Evolutionary conservation across 2,797 vertebrate genomes (phyloP), one percentile per base, ranked within the genome.

Genomic region (Brachyrhaphis roseni): DNA sequence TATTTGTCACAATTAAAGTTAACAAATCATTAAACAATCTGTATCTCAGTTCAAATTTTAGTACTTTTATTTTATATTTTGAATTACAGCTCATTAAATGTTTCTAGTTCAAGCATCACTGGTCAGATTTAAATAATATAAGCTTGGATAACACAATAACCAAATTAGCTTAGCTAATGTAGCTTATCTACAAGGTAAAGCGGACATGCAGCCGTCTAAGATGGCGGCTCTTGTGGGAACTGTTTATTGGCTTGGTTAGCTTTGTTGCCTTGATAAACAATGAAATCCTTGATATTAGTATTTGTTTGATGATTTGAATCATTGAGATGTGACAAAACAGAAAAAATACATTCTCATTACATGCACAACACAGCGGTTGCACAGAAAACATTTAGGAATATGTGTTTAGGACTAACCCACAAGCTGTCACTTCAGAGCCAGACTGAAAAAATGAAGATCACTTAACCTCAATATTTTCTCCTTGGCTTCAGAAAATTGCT

Each of bases 381-480:
- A 83, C 53, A 78, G 13, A 85, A 74, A 76, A 57, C 73, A 77
- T 83, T 77, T 80, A 39, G 51, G 53, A 46, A 78, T 68, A 62
- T 87, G 87, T 88, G 90, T 91, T 89, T 89, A 87, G 83, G 41
- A 28, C 64, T n/a, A 71, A 47, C 72, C 75, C 80, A 26, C 12
- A 73, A 83, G 78, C 55, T 59, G 76, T 82, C 2, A 57, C 81
- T 59, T 59, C n/a, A 59, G 88, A 87, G 87, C 84, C 84, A 76
- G 79, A 82, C 86, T 6, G 47, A 10, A 73, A 81, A 84, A 89
- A 88, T 83, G 75, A 92, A 89, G 88, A 91, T 91, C 90, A 86
- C 87, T 90, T 92, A 89, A 93, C 92, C 92, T 91, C 90, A 92
- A 91, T 92, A 91, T 92, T 89, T 89, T 84, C 85, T 79, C 78